Evolutionary conservation across 2,113 vertebrate genomes (phyloP).

Genomic region (Nibea albiflora): DNA sequence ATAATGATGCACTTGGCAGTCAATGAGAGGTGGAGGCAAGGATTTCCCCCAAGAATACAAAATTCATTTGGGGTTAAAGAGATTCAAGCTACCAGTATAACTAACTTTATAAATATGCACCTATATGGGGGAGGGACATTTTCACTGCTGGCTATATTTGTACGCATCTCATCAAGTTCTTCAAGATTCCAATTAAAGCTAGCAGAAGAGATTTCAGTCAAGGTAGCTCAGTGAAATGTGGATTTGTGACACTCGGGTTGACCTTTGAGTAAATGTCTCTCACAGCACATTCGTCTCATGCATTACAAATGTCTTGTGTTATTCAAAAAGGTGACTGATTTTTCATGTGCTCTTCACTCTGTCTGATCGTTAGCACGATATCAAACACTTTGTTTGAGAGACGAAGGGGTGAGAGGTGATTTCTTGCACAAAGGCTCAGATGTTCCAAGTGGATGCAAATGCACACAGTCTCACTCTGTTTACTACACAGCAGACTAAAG

Average conservation of each 20-base stretch:
- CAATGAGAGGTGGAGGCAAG: neutral
- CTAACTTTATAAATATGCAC: neutral
- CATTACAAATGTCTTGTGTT: constrained; percentile 28
- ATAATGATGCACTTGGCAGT: neutral
- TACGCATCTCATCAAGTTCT: constrained; percentile 43
- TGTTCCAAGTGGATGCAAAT: neutral
- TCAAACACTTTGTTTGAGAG: constrained; percentile 26
- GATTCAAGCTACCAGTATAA: neutral
- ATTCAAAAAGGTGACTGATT: constrained; percentile 4
- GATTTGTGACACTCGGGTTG: constrained; percentile 42
- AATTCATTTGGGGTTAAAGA: too few relatives aligned
- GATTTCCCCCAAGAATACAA: neutral
- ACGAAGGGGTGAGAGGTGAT: neutral
- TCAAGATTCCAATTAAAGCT: constrained; percentile 47
- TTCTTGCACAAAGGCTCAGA: neutral
- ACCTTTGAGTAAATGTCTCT: constrained; percentile 50
- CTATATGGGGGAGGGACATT: neutral
- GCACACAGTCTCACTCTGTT: neutral
- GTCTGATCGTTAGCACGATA: constrained; percentile 21
- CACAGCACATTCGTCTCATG: constrained; percentile 16
- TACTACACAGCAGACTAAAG: neutral
- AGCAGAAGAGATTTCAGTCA: constrained; percentile 32
- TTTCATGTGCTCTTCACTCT: constrained; percentile 6
- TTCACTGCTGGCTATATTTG: neutral
- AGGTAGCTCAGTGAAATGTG: constrained; percentile 30